phyloP scores from a whole-genome alignment of 2,888 invertebrate species.

The Lasioglossum marginatum region DNA sequence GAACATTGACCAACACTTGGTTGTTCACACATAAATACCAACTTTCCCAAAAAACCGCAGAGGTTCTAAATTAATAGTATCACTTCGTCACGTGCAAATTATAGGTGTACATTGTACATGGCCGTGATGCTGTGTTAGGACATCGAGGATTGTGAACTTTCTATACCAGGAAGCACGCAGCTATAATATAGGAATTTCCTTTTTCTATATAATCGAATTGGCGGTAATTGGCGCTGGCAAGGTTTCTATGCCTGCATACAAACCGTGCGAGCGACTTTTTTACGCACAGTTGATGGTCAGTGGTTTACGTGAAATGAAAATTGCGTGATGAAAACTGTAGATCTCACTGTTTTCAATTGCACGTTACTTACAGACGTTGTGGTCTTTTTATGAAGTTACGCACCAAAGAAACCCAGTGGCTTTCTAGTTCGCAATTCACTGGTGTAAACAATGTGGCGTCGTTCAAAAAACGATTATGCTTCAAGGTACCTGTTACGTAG shows the following conservation, averaged over 20 bases:
- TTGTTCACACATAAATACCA: neutral
- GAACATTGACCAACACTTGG: neutral
- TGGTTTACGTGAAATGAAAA: conserved; percentile 2
- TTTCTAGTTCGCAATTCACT: conserved; percentile 20
- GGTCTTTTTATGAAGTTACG: neutral
- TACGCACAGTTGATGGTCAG: neutral
- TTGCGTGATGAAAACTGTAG: conserved; percentile 10
- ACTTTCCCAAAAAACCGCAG: neutral
- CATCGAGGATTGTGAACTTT: neutral
- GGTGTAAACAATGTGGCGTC: neutral
- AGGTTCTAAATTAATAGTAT: neutral
- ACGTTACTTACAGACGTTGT: conserved; percentile 1
- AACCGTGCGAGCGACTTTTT: neutral
- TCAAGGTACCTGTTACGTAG: neutral
- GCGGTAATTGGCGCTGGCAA: conserved; percentile 8
- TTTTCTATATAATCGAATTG: neutral
- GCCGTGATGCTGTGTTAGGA: neutral
- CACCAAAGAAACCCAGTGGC: neutral
- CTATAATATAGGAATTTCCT: neutral
- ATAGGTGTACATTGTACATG: neutral
- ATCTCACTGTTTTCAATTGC: neutral
- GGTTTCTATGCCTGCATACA: neutral
- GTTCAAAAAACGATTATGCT: neutral
- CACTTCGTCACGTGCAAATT: neutral
- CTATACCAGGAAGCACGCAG: neutral